phyloP scores from a whole-genome alignment of 92 coral and sea anemone genomes.

The Nematostella vectensis region DNA sequence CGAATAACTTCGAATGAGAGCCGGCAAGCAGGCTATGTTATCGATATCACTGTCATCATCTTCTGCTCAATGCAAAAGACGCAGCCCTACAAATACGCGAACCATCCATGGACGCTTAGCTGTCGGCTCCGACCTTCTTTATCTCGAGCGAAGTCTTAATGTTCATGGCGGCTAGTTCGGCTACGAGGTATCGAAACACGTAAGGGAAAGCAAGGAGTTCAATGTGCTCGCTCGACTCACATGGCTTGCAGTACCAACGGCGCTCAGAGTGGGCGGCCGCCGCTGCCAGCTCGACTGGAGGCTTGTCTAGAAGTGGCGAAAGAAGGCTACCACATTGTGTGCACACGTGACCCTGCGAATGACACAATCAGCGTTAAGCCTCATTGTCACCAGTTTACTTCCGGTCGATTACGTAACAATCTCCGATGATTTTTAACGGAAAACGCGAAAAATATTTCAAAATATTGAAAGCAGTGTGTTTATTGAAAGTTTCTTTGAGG shows the following conservation, averaged over 20 bases:
- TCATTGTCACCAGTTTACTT: too few species aligned
- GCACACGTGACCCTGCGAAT: conserved; percentile 82
- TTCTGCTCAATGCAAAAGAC: too few species aligned
- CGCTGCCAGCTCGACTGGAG: conserved; percentile 71
- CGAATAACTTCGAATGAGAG: too few species aligned
- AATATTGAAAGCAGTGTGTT: too few species aligned
- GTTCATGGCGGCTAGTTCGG: conserved; percentile 95
- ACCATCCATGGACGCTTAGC: too few species aligned
- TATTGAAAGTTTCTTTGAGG: too few species aligned
- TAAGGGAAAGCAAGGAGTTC: conserved; percentile 82
- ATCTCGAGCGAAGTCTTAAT: conserved; percentile 81
- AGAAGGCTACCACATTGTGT: conserved; percentile 89
- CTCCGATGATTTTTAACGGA: too few species aligned
- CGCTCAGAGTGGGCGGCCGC: conserved; percentile 86
- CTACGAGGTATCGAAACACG: conserved; percentile 92
- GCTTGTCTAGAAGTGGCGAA: conserved; percentile 77
- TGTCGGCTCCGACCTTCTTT: conserved; percentile 38
- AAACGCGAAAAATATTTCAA: too few species aligned
- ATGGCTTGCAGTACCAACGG: conserved; percentile 87
- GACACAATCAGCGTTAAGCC: background rate
- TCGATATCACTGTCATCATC: too few species aligned
- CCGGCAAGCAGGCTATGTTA: too few species aligned
- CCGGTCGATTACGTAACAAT: too few species aligned
- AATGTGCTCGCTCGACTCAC: conserved; percentile 70
- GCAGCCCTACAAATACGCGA: too few species aligned